Evolutionary conservation across 1,140 invertebrate species (phyloP).

Genomic region (Epicauta chinensis): DNA sequence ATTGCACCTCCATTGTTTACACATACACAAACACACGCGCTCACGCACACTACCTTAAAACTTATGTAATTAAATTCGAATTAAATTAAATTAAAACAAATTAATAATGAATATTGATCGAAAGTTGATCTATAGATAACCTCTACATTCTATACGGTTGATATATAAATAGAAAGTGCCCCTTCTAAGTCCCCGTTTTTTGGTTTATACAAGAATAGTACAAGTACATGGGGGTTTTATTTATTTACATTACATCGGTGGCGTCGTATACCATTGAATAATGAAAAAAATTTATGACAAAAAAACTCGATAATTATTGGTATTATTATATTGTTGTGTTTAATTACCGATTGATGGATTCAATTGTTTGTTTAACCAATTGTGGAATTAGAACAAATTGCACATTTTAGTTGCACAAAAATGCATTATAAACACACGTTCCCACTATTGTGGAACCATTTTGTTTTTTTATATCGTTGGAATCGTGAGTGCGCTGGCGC

Average conservation of each 20-base stretch:
- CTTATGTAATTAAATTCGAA: neutral
- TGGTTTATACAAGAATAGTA: too few species aligned
- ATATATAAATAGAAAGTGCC: too few species aligned
- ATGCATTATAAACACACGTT: conserved; percentile 39
- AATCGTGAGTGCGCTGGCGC: too few species aligned
- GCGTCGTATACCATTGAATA: neutral
- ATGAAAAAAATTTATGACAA: conserved; percentile 4
- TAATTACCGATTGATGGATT: neutral
- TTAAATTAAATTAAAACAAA: neutral
- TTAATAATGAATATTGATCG: neutral
- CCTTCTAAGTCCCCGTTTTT: too few species aligned
- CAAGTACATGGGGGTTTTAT: too few species aligned
- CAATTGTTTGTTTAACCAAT: neutral
- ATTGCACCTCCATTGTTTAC: neutral
- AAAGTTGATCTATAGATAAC: conserved; percentile 14
- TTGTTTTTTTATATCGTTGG: conserved; percentile 40
- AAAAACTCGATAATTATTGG: neutral
- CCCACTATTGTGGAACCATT: conserved; percentile 37
- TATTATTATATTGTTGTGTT: too few species aligned
- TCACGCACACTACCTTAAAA: neutral
- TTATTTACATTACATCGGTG: too few species aligned
- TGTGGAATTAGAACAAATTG: conserved; percentile 16
- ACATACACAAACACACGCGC: neutral
- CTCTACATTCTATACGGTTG: conserved; percentile 6
- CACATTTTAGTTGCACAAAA: conserved; percentile 30